Percentiles rank a stretch among this genome's conserved stretches.
Evolutionary conservation across 92 coral and sea anemone genomes (phyloP).

Genomic region (Hydrozoanthus gracilis): DNA sequence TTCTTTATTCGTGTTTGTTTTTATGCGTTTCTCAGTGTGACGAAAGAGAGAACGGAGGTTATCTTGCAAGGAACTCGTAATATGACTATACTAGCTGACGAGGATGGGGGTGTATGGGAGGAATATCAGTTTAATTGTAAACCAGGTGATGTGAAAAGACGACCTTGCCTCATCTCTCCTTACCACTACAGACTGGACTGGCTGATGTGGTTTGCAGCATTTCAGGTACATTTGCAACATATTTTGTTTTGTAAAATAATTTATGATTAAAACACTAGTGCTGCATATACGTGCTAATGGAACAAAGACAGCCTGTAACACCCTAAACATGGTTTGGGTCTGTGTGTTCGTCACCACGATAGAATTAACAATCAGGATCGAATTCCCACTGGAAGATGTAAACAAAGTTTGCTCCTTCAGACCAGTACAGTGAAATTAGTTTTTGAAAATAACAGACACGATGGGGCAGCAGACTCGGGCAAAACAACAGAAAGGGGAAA

Average conservation of each 20-base stretch:
- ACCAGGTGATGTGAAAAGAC: constrained; percentile 82
- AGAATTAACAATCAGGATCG: no score
- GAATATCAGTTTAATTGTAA: constrained; percentile 96
- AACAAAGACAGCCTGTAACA: no score
- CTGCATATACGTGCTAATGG: background rate
- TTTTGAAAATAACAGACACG: no score
- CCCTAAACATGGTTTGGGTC: no score
- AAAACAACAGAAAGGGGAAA: no score
- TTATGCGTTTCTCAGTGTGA: constrained; percentile 64
- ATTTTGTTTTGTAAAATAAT: background rate
- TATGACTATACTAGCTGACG: constrained; percentile 78
- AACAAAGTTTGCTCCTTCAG: no score
- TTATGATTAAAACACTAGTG: background rate
- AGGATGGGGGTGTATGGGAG: constrained; percentile 88
- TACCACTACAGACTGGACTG: constrained; percentile 98
- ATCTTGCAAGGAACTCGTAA: constrained; percentile 96
- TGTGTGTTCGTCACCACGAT: no score
- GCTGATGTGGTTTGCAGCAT: constrained; percentile 99
- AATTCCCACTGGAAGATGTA: no score
- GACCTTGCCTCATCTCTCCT: constrained; percentile 96
- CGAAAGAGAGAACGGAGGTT: constrained; percentile 97
- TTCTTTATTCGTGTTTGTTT: background rate
- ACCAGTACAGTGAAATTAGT: no score
- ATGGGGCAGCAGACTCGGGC: no score
- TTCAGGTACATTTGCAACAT: constrained; percentile 74